Evolutionary conservation across 2,113 vertebrate genomes (phyloP).

Genomic region (Tenebrosternarchus preto): DNA sequence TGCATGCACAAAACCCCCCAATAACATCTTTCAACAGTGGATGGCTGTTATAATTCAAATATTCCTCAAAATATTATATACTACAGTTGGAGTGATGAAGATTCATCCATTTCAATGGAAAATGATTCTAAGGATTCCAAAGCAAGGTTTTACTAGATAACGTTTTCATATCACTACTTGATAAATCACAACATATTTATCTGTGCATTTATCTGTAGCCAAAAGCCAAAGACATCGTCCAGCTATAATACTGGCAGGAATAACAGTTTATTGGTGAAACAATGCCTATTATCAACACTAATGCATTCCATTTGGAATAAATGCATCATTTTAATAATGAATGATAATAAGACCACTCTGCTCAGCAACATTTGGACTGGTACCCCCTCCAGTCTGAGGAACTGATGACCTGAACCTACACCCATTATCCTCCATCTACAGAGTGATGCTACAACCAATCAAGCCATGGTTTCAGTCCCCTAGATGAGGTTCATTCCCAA

Average conservation of each 20-base stretch:
- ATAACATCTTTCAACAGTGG: too few relatives aligned
- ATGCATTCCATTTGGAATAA: slow-evolving; percentile 27
- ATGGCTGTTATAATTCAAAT: too few relatives aligned
- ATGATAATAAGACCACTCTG: slow-evolving; percentile 42
- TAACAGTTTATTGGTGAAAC: slow-evolving; percentile 14
- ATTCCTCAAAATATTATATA: too few relatives aligned
- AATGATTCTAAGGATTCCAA: too few relatives aligned
- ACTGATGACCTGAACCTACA: slow-evolving; percentile 30
- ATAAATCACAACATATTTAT: not conserved
- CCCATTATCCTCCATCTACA: slow-evolving; percentile 45
- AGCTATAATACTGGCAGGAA: not conserved
- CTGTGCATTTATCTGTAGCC: not conserved
- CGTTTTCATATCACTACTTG: not conserved
- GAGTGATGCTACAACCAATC: not conserved
- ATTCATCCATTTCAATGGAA: too few relatives aligned
- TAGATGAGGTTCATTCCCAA: slow-evolving; percentile 11
- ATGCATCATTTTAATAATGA: slow-evolving; percentile 50
- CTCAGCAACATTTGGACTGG: slow-evolving; percentile 34
- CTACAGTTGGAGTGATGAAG: too few relatives aligned
- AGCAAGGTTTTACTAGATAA: not conserved
- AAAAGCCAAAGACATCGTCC: not conserved
- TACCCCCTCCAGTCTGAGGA: slow-evolving; percentile 19
- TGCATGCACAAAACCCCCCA: too few relatives aligned
- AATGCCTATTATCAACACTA: slow-evolving; percentile 12
- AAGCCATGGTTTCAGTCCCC: slow-evolving; percentile 31